A percentile compares a stretch with the other conserved stretches of the same genome.
Conservation (phyloP, 35 echinoderm and acorn worm genomes). For the Apostichopus californicus region DNA sequence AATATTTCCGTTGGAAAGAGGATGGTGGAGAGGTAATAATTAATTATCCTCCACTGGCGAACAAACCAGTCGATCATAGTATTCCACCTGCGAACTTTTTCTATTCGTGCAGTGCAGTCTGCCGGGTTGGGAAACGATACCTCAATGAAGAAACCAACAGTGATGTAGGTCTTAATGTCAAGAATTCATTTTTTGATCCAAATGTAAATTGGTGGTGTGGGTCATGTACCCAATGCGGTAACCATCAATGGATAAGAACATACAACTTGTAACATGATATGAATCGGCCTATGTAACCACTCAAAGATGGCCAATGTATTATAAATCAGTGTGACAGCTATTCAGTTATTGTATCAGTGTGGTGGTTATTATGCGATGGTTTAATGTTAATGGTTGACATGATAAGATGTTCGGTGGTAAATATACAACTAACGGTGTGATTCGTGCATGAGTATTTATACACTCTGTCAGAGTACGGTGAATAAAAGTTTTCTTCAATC, state of each 20-base stretch:
- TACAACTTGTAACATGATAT: not conserved
- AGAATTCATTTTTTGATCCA: slow-evolving; percentile 33
- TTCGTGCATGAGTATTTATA: too few species aligned
- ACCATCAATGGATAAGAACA: slow-evolving; percentile 13
- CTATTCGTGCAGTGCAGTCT: slow-evolving; percentile 26
- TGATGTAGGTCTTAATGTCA: not conserved
- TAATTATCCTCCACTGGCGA: not conserved
- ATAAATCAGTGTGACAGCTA: too few species aligned
- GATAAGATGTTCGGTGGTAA: too few species aligned
- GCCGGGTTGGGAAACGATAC: not conserved
- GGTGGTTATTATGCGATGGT: too few species aligned
- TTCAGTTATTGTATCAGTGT: too few species aligned
- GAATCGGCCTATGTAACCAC: too few species aligned
- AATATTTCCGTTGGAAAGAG: slow-evolving; percentile 50
- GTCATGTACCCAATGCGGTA: slow-evolving; percentile 22
- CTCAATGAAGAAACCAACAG: not conserved
- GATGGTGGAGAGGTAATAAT: slow-evolving; percentile 2
- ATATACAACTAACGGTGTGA: too few species aligned
- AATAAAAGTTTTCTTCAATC: too few species aligned
- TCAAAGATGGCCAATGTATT: too few species aligned
- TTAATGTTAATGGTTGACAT: too few species aligned
- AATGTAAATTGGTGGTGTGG: slow-evolving; percentile 26
- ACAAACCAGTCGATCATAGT: not conserved
- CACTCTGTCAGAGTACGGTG: too few species aligned
- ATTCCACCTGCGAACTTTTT: not conserved